Conservation (phyloP, 2,113 vertebrate species). For the Bubo scandiacus region DNA sequence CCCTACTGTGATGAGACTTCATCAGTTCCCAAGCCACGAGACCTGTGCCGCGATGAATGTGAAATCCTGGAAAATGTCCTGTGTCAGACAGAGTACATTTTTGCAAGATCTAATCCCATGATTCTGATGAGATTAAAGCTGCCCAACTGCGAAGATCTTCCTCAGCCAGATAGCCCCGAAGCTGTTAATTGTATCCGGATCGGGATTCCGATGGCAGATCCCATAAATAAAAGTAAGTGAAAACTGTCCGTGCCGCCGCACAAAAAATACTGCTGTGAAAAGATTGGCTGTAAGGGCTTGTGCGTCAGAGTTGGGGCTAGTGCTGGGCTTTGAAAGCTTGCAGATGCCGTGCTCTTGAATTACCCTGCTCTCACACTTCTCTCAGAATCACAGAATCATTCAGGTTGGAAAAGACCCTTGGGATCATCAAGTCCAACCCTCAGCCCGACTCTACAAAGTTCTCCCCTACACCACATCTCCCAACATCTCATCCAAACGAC, state of each 20-base stretch:
- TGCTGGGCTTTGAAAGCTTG: not conserved
- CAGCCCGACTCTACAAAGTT: no score
- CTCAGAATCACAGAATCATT: no score
- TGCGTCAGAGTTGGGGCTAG: not conserved
- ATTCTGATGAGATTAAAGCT: conserved; percentile 96
- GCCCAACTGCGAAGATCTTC: conserved; percentile 97
- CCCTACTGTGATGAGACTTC: conserved; percentile 93
- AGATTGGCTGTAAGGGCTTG: not conserved
- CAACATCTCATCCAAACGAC: no score
- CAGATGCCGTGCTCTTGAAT: accelerated
- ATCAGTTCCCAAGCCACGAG: conserved; percentile 85
- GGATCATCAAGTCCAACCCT: no score
- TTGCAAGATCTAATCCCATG: conserved; percentile 94
- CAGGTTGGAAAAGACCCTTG: no score
- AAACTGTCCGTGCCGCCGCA: accelerated
- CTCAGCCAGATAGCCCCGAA: conserved; percentile 86
- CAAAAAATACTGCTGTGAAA: not conserved
- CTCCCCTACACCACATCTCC: no score
- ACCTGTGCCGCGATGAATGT: conserved; percentile 95
- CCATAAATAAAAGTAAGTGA: conserved; percentile 94
- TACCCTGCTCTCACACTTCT: accelerated
- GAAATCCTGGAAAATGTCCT: conserved; percentile 97
- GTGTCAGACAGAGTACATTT: conserved; percentile 97
- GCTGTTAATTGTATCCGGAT: conserved; percentile 93
- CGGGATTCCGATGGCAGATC: conserved; percentile 94